A percentile compares a stretch with the other conserved stretches of the same genome.
These are phyloP conservation scores for Tonatia bakeri DNA, from an alignment of 2,113 vertebrate species.

Conservation along the genomic window DNA sequence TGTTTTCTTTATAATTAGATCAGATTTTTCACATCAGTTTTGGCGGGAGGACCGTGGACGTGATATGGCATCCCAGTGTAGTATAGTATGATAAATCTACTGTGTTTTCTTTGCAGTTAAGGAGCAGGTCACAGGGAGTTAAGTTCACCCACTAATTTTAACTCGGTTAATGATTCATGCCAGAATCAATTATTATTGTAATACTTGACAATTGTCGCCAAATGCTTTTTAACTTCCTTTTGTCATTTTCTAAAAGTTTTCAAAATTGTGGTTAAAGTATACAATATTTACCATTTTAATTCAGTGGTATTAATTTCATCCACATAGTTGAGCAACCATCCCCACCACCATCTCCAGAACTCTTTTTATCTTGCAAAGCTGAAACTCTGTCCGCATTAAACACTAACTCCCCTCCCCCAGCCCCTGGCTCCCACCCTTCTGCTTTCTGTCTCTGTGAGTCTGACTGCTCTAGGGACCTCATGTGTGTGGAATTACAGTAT, in stretches of 20 bases:
- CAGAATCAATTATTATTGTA: not conserved
- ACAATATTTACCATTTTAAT: not conserved
- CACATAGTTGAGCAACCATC: too few species aligned
- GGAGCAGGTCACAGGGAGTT: not conserved
- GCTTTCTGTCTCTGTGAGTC: too few species aligned
- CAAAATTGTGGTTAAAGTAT: not conserved
- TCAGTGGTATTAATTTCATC: too few species aligned
- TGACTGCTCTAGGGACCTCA: not conserved
- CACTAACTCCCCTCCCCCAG: too few species aligned
- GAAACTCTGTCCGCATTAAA: too few species aligned
- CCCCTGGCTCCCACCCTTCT: too few species aligned
- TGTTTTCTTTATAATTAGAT: not conserved
- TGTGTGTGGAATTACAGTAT: not conserved
- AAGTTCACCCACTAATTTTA: not conserved
- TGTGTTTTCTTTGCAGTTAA: not conserved
- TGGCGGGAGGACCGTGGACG: not conserved
- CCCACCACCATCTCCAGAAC: too few species aligned
- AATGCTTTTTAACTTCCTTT: not conserved
- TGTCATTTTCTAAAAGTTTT: not conserved
- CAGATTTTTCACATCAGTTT: not conserved
- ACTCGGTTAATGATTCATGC: not conserved
- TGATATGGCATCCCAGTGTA: too few species aligned
- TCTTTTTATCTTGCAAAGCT: too few species aligned
- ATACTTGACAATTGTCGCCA: not conserved
- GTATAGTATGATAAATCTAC: not conserved